These are phyloP conservation scores for Rhineura floridana DNA, from an alignment of 2,113 vertebrate species.

Conservation along the genomic window DNA sequence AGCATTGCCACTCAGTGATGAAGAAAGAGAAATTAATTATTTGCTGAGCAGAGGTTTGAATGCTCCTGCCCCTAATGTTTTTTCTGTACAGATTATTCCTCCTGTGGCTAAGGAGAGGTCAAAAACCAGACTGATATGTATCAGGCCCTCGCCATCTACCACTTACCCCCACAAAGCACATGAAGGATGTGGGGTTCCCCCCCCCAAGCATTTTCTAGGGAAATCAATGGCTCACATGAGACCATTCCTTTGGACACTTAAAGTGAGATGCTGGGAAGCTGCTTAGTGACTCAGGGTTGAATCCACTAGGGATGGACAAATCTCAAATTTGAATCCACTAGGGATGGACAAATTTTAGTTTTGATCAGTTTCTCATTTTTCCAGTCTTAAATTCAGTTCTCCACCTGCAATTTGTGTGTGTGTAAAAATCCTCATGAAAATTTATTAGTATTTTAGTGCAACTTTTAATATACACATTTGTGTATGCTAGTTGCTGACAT, in stretches of 20 bases:
- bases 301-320: not conserved
- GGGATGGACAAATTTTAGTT: not conserved
- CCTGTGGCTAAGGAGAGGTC: conserved; percentile 12
- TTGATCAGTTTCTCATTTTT: no score
- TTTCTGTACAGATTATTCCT: not conserved
- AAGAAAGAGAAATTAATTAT: not conserved
- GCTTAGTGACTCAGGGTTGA: not conserved
- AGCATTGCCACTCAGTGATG: not conserved
- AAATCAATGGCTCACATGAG: not conserved
- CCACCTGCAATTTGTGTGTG: no score
- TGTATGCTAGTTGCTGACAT: no score
- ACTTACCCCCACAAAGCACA: not conserved
- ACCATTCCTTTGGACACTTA: not conserved
- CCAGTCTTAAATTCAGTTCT: no score
- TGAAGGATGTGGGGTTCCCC: not conserved
- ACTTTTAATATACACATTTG: no score
- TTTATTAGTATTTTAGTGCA: no score
- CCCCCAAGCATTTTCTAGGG: not conserved
- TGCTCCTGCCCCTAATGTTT: not conserved
- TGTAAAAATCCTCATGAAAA: no score
- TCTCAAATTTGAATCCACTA: not conserved
- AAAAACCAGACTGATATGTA: not conserved
- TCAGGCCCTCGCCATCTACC: not conserved
- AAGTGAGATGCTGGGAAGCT: not conserved
- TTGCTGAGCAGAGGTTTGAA: not conserved